Evolutionary conservation across 2,888 invertebrate genomes (phyloP).

Genomic region (Lumbricus terrestris): DNA sequence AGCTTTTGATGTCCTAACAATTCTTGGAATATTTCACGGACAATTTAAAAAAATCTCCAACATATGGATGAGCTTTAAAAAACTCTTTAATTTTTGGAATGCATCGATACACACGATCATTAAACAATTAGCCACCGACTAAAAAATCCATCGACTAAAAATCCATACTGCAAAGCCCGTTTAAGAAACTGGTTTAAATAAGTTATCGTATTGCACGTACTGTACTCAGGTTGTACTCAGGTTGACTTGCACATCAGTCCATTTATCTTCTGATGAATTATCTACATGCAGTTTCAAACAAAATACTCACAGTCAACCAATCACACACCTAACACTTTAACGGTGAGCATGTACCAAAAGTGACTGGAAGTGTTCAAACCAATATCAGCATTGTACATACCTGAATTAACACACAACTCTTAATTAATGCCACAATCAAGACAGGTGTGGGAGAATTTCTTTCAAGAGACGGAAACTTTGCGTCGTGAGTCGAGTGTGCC

Average conservation of each 20-base stretch:
- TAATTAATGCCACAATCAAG: not conserved
- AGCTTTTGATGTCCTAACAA: not conserved
- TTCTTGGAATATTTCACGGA: not conserved
- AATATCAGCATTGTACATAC: not conserved
- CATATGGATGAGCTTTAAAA: not conserved
- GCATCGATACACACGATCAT: not conserved
- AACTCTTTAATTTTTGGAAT: not conserved
- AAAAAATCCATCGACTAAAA: not conserved
- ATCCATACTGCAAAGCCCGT: not conserved
- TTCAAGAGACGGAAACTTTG: not conserved
- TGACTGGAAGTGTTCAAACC: too few relatives aligned
- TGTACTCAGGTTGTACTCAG: not conserved
- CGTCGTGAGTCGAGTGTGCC: not conserved
- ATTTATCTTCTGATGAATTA: not conserved
- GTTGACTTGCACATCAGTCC: not conserved
- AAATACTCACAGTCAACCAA: not conserved
- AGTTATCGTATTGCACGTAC: not conserved
- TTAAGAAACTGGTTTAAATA: not conserved
- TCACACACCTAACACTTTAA: not conserved
- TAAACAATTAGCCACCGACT: not conserved
- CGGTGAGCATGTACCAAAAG: too few relatives aligned
- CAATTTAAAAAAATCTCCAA: not conserved
- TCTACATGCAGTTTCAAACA: not conserved
- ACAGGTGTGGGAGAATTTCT: not conserved
- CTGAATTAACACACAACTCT: not conserved